Evolutionary conservation across 2,797 vertebrate species (phyloP).

Genomic region (Pseudochirops cupreus): DNA sequence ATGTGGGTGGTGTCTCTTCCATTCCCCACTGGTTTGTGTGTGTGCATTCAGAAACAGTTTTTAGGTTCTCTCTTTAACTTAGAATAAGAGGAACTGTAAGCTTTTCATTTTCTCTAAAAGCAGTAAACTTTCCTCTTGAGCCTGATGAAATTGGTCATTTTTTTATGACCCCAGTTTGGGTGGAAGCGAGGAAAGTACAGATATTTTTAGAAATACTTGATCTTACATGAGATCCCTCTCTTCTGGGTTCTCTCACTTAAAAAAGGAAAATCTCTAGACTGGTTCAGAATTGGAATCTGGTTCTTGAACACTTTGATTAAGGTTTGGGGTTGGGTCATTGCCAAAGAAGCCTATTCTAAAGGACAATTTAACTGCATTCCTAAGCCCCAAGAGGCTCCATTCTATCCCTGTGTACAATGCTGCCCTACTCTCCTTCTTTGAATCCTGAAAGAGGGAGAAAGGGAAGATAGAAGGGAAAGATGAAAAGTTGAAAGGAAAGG

Average conservation of each 20-base stretch:
- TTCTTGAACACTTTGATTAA: constrained; percentile 65
- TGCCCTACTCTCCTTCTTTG: neutral
- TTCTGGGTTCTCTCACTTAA: constrained; percentile 27
- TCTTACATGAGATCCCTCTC: constrained; percentile 48
- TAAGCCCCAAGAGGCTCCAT: neutral
- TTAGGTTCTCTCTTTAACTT: constrained; percentile 33
- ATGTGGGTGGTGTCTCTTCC: neutral
- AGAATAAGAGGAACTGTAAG: constrained; percentile 38
- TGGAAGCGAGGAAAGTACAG: constrained; percentile 47
- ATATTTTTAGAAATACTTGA: neutral
- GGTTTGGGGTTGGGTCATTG: neutral
- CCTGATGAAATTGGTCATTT: neutral
- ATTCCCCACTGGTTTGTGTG: neutral
- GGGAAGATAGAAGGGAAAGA: neutral
- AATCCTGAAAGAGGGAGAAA: neutral
- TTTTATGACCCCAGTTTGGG: constrained; percentile 33
- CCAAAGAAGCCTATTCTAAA: constrained; percentile 40
- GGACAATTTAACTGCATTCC: constrained; percentile 78
- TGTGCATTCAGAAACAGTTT: neutral
- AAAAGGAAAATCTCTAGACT: constrained; percentile 21
- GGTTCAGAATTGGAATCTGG: constrained; percentile 54
- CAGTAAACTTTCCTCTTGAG: neutral
- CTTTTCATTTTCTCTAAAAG: constrained; percentile 1
- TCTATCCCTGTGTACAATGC: neutral
- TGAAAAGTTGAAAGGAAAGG: neutral